These are phyloP conservation scores for Lathamus discolor DNA, from an alignment of 2,113 vertebrate species.

Conservation along the genomic window DNA sequence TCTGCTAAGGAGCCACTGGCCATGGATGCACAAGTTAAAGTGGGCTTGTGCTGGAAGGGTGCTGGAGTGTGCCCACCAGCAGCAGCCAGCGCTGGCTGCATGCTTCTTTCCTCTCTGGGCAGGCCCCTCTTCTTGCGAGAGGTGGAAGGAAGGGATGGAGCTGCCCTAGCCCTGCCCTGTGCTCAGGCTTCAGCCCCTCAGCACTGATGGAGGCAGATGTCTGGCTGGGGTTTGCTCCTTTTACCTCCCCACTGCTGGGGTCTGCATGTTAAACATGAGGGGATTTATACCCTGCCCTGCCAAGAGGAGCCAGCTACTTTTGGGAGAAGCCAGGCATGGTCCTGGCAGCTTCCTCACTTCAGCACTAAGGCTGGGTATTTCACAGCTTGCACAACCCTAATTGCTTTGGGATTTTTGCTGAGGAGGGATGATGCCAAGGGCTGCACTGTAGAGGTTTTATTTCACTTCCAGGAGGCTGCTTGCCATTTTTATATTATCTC, in stretches of 20 bases:
- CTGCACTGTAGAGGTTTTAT: background rate
- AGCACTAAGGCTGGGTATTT: background rate
- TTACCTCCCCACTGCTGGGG: background rate
- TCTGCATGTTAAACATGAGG: background rate
- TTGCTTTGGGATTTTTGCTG: conserved; percentile 14
- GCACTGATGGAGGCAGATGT: rapidly evolving
- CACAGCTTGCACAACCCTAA: conserved; percentile 1
- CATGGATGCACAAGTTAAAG: background rate
- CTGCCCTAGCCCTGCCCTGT: background rate
- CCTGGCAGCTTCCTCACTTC: background rate
- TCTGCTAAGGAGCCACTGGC: background rate
- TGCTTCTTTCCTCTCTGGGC: rapidly evolving
- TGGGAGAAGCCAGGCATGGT: background rate
- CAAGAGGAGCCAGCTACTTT: background rate
- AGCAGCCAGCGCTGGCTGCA: background rate
- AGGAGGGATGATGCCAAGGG: background rate
- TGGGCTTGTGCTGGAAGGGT: background rate
- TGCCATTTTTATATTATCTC: conserved; percentile 46
- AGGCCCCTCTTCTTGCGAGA: background rate
- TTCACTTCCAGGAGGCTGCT: conserved; percentile 24
- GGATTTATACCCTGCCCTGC: background rate
- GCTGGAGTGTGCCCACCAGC: rapidly evolving
- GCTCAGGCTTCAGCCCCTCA: background rate
- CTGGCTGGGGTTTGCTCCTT: background rate
- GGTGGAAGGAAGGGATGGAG: background rate